Evolutionary conservation across 2,888 invertebrate genomes (phyloP).

Genomic region (Lottia scabra): DNA sequence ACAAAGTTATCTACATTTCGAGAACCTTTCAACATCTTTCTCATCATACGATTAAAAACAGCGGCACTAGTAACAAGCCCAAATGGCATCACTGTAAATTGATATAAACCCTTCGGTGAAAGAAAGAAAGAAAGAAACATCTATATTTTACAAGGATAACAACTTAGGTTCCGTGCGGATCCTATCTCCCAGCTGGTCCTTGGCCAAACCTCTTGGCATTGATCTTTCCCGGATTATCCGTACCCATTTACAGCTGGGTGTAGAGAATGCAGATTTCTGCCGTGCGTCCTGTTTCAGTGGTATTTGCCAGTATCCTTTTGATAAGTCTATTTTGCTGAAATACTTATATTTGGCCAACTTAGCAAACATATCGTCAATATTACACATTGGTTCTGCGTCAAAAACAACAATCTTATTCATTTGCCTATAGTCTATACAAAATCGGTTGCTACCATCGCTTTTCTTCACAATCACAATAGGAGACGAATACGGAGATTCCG

Average conservation of each 20-base stretch:
- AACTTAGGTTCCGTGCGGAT: no score
- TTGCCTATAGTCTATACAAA: not conserved
- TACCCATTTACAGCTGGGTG: no score
- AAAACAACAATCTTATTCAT: not conserved
- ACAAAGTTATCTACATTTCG: slow-evolving; percentile 18
- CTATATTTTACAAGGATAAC: no score
- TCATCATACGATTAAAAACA: slow-evolving; percentile 23
- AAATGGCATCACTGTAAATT: slow-evolving; percentile 19
- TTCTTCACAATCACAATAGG: not conserved
- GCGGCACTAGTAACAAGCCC: slow-evolving; percentile 9
- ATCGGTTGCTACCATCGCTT: not conserved
- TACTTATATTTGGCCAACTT: not conserved
- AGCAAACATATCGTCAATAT: not conserved
- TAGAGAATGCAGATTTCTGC: slow-evolving; percentile 11
- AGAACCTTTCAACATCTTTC: slow-evolving; percentile 19
- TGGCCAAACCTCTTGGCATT: no score
- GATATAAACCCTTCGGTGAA: slow-evolving; percentile 8
- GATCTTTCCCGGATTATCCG: no score
- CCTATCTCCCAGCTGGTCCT: no score
- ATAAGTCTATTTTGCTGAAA: slow-evolving; percentile 13
- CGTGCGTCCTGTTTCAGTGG: not conserved
- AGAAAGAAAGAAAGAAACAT: no score
- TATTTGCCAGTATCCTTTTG: slow-evolving; percentile 23
- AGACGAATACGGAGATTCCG: not conserved
- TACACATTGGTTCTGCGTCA: not conserved